Evolutionary conservation across 2,113 vertebrate species (phyloP), one percentile per base, ranked within the genome.

Genomic region (Salvelinus sp.): DNA sequence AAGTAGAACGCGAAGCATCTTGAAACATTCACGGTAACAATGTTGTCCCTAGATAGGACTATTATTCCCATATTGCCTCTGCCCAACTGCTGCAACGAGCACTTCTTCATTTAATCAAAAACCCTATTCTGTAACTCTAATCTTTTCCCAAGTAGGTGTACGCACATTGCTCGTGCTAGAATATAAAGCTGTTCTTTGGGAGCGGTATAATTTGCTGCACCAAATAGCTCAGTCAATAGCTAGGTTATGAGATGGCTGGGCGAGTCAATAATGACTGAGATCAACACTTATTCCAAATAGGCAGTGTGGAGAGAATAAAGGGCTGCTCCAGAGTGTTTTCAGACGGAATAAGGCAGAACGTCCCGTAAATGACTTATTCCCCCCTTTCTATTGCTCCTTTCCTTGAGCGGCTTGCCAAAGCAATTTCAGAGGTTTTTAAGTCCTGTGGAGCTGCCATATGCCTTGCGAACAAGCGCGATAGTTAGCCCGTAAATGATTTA

Each of bases 261-360:
- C 54, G 18, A 27, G 13, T 62, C 25, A 65, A 28, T 30, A 54
- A 79, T n/a, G 25, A 71, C 54, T 57, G 27, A 50, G 48, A 12
- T 30, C 38, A 50, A 72, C 66, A 63, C 67, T 73, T 73, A 50
- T 23, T 27, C 6, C 5, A 28, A n/a, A 48, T 38, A 33, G 38
- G 38, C 7, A 48, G 63, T 62, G 33, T 6, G 12, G 63, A 27
- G n/a, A 27, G 28, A 44, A 18, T 0, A 14, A 62, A 22, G 3
- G 4, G 27, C 27, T 18, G 10, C 57, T 67, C n/a, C 57, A 67
- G 70, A 68, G 30, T 54, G 69, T 72, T 60, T 72, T 60, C 18
- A 20, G 54, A 18, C 54, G 2, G 25, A 14, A 23, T 60, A 27
- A 4, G 57, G 25, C 57, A 22, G 6, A 58, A 7, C 62, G 25